A percentile compares a stretch with the other conserved stretches of the same genome.
phyloP scores from a whole-genome alignment of 2,113 vertebrate genomes.

The Helogale parvula region DNA sequence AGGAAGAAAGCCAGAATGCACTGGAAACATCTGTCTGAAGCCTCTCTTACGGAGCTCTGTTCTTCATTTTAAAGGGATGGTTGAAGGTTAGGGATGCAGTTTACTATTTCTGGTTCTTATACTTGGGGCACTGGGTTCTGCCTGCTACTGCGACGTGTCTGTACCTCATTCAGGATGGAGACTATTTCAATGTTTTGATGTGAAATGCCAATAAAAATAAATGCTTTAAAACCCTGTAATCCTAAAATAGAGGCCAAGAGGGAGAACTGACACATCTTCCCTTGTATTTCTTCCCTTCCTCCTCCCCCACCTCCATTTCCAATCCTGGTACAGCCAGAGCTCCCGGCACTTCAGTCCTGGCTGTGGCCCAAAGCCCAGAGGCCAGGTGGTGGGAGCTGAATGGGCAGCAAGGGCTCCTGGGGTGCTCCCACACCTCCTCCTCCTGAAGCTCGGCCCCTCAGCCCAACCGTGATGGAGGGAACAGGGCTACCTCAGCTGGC shows the following conservation, averaged over 20 bases:
- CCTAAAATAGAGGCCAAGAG: background rate
- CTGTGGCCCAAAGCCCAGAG: background rate
- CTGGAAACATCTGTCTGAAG: background rate
- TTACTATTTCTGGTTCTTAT: background rate
- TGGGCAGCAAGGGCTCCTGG: background rate
- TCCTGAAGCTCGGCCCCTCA: background rate
- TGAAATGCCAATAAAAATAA: conserved; percentile 28
- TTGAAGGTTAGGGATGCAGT: background rate
- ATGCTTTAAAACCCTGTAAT: background rate
- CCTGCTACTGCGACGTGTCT: background rate
- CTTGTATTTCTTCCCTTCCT: background rate
- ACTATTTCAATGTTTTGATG: background rate
- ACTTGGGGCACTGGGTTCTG: background rate
- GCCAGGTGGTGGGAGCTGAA: background rate
- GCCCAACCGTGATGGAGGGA: too few relatives aligned
- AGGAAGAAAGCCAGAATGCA: background rate
- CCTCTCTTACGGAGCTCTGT: background rate
- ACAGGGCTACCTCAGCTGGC: too few relatives aligned
- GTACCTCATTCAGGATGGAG: background rate
- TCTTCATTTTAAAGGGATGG: too few relatives aligned
- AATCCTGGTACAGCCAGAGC: background rate
- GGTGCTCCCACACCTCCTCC: too few relatives aligned
- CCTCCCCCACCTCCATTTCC: background rate
- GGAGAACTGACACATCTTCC: background rate
- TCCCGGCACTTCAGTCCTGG: background rate